Conservation (phyloP, 1,140 invertebrate species). For the Papilio glaucus region DNA sequence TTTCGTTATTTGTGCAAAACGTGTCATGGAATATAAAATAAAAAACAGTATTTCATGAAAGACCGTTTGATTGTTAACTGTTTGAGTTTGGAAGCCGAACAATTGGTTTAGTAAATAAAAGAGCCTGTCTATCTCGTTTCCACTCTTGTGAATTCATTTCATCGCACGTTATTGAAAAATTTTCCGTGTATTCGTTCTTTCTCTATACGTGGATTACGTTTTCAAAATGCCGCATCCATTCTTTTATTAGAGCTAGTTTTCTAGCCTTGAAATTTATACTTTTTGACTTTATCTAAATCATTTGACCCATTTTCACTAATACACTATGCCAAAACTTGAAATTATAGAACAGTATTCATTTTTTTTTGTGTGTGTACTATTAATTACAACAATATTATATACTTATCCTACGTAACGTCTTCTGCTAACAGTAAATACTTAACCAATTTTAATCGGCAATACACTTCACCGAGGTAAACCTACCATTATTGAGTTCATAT, state of each 20-base stretch:
- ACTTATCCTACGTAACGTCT: no score
- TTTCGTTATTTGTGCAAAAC: neutral
- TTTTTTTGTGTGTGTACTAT: neutral
- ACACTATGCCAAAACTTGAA: neutral
- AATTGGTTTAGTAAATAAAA: conserved; percentile 62
- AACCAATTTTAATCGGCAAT: neutral
- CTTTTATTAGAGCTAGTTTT: conserved; percentile 2
- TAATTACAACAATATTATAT: no score
- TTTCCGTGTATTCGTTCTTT: conserved; percentile 23
- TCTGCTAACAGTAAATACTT: neutral
- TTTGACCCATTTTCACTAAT: neutral
- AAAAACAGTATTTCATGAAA: conserved; percentile 56
- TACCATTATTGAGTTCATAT: no score
- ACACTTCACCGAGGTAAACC: no score
- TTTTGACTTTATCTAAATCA: neutral
- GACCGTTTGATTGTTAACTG: conserved; percentile 36
- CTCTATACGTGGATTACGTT: conserved; percentile 7
- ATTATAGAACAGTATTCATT: neutral
- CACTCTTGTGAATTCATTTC: conserved; percentile 46
- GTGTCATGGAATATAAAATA: conserved; percentile 33
- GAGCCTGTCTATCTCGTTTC: conserved; percentile 57
- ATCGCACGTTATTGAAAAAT: conserved; percentile 36
- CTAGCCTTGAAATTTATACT: neutral
- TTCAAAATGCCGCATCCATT: conserved; percentile 14
- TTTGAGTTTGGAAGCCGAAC: conserved; percentile 45